Conservation (phyloP, 1,140 invertebrate species). For the Halotydeus destructor region DNA sequence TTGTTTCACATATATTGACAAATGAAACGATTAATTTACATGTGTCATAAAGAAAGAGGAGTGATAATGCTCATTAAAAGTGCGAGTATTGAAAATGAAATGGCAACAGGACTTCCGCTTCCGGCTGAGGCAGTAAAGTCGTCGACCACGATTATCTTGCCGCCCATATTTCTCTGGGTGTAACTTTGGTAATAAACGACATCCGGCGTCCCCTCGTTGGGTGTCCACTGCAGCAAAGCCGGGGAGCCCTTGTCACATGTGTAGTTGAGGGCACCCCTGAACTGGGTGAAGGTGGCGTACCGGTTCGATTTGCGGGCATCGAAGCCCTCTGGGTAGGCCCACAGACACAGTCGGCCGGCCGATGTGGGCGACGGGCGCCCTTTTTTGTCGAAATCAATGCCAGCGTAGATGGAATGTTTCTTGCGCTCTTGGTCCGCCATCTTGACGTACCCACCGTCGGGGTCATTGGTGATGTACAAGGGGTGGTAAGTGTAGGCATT, state of each 20-base stretch:
- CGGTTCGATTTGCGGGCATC: conserved; percentile 53
- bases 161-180: conserved; percentile 71
- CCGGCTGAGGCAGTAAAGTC: too few relatives aligned
- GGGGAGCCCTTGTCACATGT: conserved; percentile 24
- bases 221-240: conserved; percentile 46
- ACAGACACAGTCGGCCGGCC: conserved; percentile 55
- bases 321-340: conserved; percentile 35
- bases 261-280: conserved; percentile 13
- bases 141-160: conserved; percentile 66
- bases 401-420: conserved; percentile 52
- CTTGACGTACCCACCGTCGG: conserved; percentile 53
- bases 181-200: conserved; percentile 83
- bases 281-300: conserved; percentile 12
- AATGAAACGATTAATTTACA: too few relatives aligned
- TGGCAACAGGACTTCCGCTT: too few relatives aligned
- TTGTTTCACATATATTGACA: too few relatives aligned
- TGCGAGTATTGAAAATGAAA: too few relatives aligned
- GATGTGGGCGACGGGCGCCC: conserved; percentile 25
- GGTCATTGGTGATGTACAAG: conserved; percentile 68
- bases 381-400: conserved; percentile 56
- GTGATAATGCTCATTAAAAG: too few relatives aligned
- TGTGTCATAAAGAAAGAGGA: too few relatives aligned
- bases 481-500: conserved; percentile 72
- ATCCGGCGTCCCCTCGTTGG: conserved; percentile 75
- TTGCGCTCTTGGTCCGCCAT: conserved; percentile 39